A percentile compares a stretch with the other conserved stretches of the same genome.
phyloP scores from a whole-genome alignment of 2,888 invertebrate genomes.

The Stenichneumon culpator region DNA sequence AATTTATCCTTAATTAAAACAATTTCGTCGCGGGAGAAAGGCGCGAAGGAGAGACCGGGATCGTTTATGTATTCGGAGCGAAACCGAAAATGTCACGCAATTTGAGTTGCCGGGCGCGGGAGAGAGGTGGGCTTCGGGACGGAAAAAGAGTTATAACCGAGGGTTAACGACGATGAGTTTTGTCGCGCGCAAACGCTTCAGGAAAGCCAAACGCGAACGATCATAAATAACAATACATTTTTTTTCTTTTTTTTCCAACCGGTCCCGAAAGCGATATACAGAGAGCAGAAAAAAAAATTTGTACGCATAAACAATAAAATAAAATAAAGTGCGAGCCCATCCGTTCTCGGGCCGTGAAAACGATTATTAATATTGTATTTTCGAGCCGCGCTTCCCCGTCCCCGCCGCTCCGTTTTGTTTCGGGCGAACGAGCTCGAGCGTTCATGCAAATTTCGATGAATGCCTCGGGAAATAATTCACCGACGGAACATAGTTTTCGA shows the following conservation, averaged over 20 bases:
- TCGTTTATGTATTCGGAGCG: constrained; percentile 1
- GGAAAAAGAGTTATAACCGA: constrained; percentile 53
- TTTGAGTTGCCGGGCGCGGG: constrained; percentile 50
- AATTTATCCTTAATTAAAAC: constrained; percentile 35
- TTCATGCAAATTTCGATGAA: constrained; percentile 55
- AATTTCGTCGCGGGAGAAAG: constrained; percentile 7
- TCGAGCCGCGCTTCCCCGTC: constrained; percentile 1
- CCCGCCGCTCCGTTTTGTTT: constrained; percentile 24
- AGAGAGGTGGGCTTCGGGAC: background rate
- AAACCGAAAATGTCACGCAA: constrained; percentile 43
- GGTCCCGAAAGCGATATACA: background rate
- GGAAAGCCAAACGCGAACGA: background rate
- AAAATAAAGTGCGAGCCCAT: constrained; percentile 24
- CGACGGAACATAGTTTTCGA: constrained; percentile 40
- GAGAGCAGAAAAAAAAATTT: constrained; percentile 43
- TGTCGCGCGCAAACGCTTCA: constrained; percentile 12
- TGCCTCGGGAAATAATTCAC: constrained; percentile 44
- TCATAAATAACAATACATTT: constrained; percentile 26
- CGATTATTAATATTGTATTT: constrained; percentile 75
- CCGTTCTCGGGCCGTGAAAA: constrained; percentile 60
- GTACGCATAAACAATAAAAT: constrained; percentile 33
- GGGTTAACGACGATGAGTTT: constrained; percentile 12
- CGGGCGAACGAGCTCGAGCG: constrained; percentile 25
- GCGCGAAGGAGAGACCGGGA: background rate
- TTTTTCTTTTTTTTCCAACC: too few species aligned